Base-by-base conservation (phyloP, 1,140 invertebrate species). In the Tetranychus urticae region DNA sequence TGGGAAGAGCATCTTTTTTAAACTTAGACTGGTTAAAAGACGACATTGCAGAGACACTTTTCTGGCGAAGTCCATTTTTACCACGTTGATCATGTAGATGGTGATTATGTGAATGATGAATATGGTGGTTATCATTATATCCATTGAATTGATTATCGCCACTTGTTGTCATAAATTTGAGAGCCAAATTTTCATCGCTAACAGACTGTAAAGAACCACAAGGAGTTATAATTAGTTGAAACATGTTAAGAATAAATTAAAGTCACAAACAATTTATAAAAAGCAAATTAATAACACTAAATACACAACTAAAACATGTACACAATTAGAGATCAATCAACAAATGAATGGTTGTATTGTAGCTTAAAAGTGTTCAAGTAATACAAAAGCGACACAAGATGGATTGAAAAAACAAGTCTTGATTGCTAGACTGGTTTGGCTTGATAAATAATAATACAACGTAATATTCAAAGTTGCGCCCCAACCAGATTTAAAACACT, bases 131-230 rank as follows among this genome's bases (percentile, higher is more conserved):
- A 42, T 42, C 10, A 42, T 42, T 42, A 42, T 42, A 10, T 5
- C 10, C 10, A 42, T 42, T 42, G 34, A 23, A 35, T 50, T 23
- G 45, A 42, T 37, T 34, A 61, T 31, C 33, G 47, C n/a, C 42
- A 6, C 34, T 2, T 10, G n/a, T 52, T 31, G 4, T 34, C 34
- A 48, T 60, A 45, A 37, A 59, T 50, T 56, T 8, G 36, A 54
- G 23, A 45, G 56, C 56, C 37, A 63, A 33, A 46, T 63, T 59
- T 46, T 63, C 62, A 54, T 63, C 36, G n/a, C 62, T 63, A 1
- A 48, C 23, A 47, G 62, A 63, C 62, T 63, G 35, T 2, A 46
- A 56, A 55, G 12, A 35, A 62, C n/a, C 39, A 33, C 13, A 36
- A 45, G 5, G 14, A 62, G 34, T 23, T 33, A 62, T 47, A 35